phyloP scores from a whole-genome alignment of 1,140 invertebrate genomes.

The Macrotrachela quadricornifera region DNA sequence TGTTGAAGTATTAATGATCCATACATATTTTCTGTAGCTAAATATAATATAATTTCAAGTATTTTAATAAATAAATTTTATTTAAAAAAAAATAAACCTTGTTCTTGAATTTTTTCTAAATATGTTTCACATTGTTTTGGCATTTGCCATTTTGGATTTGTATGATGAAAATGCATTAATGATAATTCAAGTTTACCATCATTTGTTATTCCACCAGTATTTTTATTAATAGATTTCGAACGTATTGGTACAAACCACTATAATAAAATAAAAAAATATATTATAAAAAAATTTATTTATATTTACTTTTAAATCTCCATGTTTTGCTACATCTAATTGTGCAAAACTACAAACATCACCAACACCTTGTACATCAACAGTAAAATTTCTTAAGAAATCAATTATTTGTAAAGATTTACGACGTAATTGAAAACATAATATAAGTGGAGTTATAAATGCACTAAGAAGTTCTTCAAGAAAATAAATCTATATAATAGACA shows the following conservation, averaged over 20 bases:
- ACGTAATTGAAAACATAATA: conserved; percentile 53
- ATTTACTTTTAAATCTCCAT: conserved; percentile 50
- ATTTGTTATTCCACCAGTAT: conserved; percentile 41
- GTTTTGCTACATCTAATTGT: conserved; percentile 70
- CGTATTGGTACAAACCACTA: conserved; percentile 13
- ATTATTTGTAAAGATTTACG: conserved; percentile 63
- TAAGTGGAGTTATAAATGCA: conserved; percentile 72
- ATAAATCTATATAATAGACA: no score
- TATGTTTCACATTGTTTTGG: conserved; percentile 25
- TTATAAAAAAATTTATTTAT: neutral
- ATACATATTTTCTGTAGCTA: neutral
- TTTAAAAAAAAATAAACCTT: no score
- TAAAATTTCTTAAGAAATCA: conserved; percentile 88
- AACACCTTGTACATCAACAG: conserved; percentile 75
- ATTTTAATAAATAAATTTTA: neutral
- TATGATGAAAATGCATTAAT: conserved; percentile 52
- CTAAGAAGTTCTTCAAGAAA: conserved; percentile 72
- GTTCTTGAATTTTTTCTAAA: conserved; percentile 5
- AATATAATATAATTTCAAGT: neutral
- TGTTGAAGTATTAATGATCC: neutral
- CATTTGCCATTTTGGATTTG: conserved; percentile 78
- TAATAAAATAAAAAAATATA: no score
- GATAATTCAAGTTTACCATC: conserved; percentile 84
- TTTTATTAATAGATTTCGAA: conserved; percentile 13
- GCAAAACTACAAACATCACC: conserved; percentile 96